Percentiles rank a stretch among this genome's conserved stretches.
phyloP scores from a whole-genome alignment of 2,888 invertebrate genomes.

The Lepidonotus clava region DNA sequence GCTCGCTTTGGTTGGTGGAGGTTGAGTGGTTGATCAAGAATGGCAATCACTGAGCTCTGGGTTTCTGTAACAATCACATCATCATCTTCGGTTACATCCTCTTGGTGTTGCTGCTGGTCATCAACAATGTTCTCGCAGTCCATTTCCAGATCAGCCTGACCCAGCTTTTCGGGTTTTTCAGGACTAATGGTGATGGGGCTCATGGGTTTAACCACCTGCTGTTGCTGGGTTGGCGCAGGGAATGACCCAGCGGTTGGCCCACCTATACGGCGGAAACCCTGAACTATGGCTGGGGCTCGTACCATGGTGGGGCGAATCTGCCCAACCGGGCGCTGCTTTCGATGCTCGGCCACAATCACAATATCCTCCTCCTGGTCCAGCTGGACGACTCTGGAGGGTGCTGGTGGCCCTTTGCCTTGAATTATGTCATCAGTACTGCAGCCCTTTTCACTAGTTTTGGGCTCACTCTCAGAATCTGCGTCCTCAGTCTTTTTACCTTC shows the following conservation, averaged over 20 bases:
- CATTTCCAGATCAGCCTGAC: neutral
- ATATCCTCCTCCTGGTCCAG: conserved; percentile 5
- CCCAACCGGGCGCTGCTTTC: conserved; percentile 36
- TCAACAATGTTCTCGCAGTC: conserved; percentile 18
- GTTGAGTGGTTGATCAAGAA: neutral
- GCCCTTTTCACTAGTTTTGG: conserved; percentile 35
- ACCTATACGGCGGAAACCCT: neutral
- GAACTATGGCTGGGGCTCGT: neutral
- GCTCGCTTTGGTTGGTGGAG: neutral
- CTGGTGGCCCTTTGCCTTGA: conserved; percentile 1
- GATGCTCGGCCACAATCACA: neutral
- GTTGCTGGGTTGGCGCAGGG: neutral
- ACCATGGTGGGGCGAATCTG: conserved; percentile 31
- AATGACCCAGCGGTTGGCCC: neutral
- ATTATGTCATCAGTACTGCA: conserved; percentile 32
- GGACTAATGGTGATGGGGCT: neutral
- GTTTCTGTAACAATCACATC: conserved; percentile 35
- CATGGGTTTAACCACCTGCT: neutral
- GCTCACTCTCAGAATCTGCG: neutral
- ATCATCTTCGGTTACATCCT: conserved; percentile 4
- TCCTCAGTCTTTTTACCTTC: neutral
- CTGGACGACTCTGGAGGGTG: neutral
- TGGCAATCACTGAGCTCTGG: conserved; percentile 28
- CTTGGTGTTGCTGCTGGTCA: neutral
- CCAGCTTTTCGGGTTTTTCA: neutral